phyloP scores from a whole-genome alignment of 2,888 invertebrate species.

The Rhagonycha lutea region DNA sequence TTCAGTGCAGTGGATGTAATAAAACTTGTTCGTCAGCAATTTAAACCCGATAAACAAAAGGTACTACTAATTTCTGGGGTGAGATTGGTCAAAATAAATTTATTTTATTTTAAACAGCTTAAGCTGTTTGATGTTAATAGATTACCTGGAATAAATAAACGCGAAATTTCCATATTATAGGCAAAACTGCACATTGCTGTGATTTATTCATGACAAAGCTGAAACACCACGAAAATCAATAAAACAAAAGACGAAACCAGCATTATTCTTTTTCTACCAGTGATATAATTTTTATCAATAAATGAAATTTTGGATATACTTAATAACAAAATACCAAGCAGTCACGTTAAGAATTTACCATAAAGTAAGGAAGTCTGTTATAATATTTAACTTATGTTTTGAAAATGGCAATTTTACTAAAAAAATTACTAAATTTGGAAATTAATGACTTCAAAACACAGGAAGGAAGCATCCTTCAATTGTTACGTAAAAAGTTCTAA shows the following conservation, averaged over 20 bases:
- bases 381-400: neutral
- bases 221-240: neutral
- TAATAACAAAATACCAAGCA: neutral
- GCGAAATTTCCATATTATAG: neutral
- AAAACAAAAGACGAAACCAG: neutral
- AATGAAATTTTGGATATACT: neutral
- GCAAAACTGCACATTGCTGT: neutral
- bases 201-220: neutral
- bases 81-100: no score
- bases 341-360: neutral
- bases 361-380: neutral
- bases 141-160: neutral
- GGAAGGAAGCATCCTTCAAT: neutral
- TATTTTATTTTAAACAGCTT: no score
- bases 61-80: neutral
- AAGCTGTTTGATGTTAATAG: neutral
- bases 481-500: neutral
- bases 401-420: neutral
- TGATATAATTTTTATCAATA: neutral
- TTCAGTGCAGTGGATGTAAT: no score
- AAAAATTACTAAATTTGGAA: neutral
- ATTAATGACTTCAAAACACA: neutral
- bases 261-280: neutral
- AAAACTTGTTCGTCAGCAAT: no score
- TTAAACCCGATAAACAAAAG: no score